Evolutionary conservation across 2,888 invertebrate species (phyloP).

Genomic region (Apodemia mormo): DNA sequence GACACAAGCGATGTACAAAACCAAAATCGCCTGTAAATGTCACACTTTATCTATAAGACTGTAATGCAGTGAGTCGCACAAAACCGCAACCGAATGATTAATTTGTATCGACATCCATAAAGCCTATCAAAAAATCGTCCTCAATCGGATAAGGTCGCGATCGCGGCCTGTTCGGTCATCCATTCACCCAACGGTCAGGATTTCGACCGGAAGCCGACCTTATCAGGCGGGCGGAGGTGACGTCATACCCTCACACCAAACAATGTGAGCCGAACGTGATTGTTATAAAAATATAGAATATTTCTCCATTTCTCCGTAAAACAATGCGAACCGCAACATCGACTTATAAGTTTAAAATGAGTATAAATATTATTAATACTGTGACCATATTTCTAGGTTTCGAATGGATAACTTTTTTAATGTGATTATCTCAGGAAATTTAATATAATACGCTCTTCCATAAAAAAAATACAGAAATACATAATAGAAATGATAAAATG

Average conservation of each 20-base stretch:
- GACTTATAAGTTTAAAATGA: slow-evolving; percentile 41
- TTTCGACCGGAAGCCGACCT: slow-evolving; percentile 74
- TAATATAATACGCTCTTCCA: no score
- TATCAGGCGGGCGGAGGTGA: slow-evolving; percentile 75
- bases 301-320: slow-evolving; percentile 57
- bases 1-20: no score
- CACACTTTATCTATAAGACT: no score
- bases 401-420: not conserved
- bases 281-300: slow-evolving; percentile 71
- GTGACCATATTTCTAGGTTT: not conserved
- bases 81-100: not conserved
- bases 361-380: slow-evolving; percentile 22
- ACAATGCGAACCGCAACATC: slow-evolving; percentile 60
- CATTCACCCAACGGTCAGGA: slow-evolving; percentile 50
- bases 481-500: not conserved
- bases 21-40: no score
- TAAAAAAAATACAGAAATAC: not conserved
- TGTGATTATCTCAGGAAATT: not conserved
- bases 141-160: slow-evolving; percentile 48
- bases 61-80: not conserved
- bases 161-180: slow-evolving; percentile 41
- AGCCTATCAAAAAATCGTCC: slow-evolving; percentile 33
- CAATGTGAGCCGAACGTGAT: slow-evolving; percentile 70
- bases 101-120: slow-evolving; percentile 33
- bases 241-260: slow-evolving; percentile 58